Evolutionary conservation across 2,888 invertebrate species (phyloP).

Genomic region (Hyppa rectilinea): DNA sequence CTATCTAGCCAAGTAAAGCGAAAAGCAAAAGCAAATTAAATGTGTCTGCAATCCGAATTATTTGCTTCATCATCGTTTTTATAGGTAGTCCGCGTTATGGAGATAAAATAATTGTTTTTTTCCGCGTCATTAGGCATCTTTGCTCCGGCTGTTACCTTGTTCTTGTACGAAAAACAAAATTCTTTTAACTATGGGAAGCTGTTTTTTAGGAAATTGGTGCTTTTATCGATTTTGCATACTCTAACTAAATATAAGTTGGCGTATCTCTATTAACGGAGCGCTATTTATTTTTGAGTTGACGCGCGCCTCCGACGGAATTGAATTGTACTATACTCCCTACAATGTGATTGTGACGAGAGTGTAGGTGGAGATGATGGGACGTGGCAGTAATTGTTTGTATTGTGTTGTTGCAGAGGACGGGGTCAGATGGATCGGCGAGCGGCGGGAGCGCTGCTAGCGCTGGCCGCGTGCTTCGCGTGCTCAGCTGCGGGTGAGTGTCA

Average conservation of each 20-base stretch:
- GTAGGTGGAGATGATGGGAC: constrained; percentile 37
- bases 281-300: constrained; percentile 20
- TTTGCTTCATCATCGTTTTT: constrained; percentile 62
- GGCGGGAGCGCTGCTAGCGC: constrained; percentile 89
- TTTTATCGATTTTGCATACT: constrained; percentile 57
- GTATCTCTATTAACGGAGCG: constrained; percentile 41
- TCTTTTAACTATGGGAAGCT: constrained; percentile 65
- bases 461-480: constrained; percentile 88
- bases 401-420: constrained; percentile 85
- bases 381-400: constrained; percentile 73
- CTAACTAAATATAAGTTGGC: constrained; percentile 49
- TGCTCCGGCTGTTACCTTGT: constrained; percentile 64
- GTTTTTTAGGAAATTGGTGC: constrained; percentile 45
- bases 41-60: constrained; percentile 38
- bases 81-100: constrained; percentile 67
- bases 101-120: constrained; percentile 74
- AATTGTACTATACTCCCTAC: constrained; percentile 32
- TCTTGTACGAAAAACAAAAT: constrained; percentile 58
- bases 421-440: constrained; percentile 90
- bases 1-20: not conserved
- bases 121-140: constrained; percentile 71
- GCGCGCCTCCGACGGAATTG: constrained; percentile 28
- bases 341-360: constrained; percentile 27
- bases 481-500: constrained; percentile 83
- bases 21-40: constrained; percentile 50